These are phyloP conservation scores for Polyodon spathula DNA, from an alignment of 2,113 vertebrate species.

Conservation along the genomic window DNA sequence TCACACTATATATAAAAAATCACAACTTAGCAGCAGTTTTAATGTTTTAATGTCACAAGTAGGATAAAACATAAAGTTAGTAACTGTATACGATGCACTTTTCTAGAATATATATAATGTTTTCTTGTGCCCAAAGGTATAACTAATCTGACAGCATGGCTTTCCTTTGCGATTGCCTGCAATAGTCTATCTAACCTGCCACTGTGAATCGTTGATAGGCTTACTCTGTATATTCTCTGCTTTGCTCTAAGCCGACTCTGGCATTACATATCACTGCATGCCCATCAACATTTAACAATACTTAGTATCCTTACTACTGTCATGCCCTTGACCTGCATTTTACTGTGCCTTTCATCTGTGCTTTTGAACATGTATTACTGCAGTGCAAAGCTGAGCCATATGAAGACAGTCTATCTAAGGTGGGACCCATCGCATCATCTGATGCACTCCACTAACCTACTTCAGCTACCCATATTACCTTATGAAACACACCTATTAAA, in stretches of 20 bases:
- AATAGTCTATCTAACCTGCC: slow-evolving; percentile 8
- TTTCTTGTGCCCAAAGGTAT: background rate
- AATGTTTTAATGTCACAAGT: background rate
- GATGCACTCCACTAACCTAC: too few species aligned
- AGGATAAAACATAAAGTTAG: background rate
- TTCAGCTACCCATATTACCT: too few species aligned
- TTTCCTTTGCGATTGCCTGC: slow-evolving; percentile 7
- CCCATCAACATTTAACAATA: background rate
- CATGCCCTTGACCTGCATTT: background rate
- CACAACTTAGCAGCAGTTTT: background rate
- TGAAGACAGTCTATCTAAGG: background rate
- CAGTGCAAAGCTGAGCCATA: background rate
- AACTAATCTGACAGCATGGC: background rate
- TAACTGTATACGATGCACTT: background rate
- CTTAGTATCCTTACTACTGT: background rate
- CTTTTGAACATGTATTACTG: background rate
- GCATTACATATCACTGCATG: background rate
- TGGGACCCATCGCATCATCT: too few species aligned
- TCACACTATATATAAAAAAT: background rate
- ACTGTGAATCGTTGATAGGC: background rate
- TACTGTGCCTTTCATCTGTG: background rate
- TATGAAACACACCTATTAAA: too few species aligned
- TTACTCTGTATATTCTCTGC: background rate
- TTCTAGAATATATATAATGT: background rate
- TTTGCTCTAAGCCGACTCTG: slow-evolving; percentile 6